These are phyloP conservation scores for Meda fulgida DNA, from an alignment of 2,797 vertebrate species.

Conservation along the genomic window DNA sequence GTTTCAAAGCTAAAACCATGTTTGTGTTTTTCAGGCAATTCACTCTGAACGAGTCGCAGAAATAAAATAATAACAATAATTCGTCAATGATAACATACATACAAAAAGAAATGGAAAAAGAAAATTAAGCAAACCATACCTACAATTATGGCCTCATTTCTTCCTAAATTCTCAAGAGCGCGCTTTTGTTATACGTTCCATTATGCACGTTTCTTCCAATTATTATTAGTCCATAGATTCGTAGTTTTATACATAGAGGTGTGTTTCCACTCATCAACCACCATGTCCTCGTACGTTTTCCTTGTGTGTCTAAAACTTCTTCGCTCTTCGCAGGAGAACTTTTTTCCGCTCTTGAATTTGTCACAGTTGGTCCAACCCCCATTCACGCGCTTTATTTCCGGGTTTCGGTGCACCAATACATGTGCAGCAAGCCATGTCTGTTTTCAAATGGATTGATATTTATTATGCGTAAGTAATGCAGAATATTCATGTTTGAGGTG, in stretches of 20 bases:
- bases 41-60: background rate
- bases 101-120: background rate
- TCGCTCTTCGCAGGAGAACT: slow-evolving; percentile 6
- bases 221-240: background rate
- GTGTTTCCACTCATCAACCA: background rate
- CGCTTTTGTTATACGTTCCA: background rate
- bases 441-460: background rate
- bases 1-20: background rate
- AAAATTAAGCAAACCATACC: background rate
- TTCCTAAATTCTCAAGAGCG: background rate
- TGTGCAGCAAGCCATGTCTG: background rate
- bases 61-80: background rate
- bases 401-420: slow-evolving; percentile 42
- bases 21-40: background rate
- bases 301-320: slow-evolving; percentile 21
- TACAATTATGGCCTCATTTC: slow-evolving; percentile 4
- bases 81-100: background rate
- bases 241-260: background rate
- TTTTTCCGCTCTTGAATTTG: slow-evolving; percentile 36
- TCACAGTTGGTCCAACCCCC: slow-evolving; percentile 49
- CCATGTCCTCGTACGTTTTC: background rate
- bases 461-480: background rate
- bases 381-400: slow-evolving; percentile 61
- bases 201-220: background rate
- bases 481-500: background rate